Percentiles rank a stretch among this genome's conserved stretches.
These are phyloP conservation scores for Rhynchophorus ferrugineus DNA, from an alignment of 1,140 invertebrate genomes.

Conservation along the genomic window DNA sequence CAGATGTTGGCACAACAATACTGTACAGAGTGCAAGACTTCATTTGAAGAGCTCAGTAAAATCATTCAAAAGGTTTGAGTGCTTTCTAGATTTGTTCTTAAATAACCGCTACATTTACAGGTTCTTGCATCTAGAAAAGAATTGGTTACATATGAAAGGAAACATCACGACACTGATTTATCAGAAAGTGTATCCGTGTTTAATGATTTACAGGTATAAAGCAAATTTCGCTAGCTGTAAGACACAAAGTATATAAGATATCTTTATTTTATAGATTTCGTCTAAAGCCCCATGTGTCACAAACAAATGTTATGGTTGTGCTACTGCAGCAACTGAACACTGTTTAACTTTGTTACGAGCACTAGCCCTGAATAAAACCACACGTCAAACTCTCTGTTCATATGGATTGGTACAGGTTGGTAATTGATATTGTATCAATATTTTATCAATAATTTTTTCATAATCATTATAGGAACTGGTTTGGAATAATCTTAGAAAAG, in stretches of 20 bases:
- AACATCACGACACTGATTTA: slow-evolving; percentile 52
- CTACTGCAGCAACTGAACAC: slow-evolving; percentile 81
- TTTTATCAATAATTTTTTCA: neutral
- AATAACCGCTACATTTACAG: neutral
- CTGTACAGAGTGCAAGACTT: slow-evolving; percentile 87
- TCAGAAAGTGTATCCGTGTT: slow-evolving; percentile 28
- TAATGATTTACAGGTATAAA: slow-evolving; percentile 16
- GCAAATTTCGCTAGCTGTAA: neutral
- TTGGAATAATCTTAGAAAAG: slow-evolving; percentile 79
- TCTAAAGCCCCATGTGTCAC: slow-evolving; percentile 11
- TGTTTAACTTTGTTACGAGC: slow-evolving; percentile 87
- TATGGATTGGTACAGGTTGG: slow-evolving; percentile 80
- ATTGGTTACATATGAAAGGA: slow-evolving; percentile 85
- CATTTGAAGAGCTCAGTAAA: slow-evolving; percentile 94
- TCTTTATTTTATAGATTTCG: slow-evolving; percentile 8
- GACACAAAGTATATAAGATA: neutral
- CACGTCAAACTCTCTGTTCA: slow-evolving; percentile 71
- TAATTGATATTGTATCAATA: neutral
- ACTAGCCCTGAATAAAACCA: slow-evolving; percentile 74
- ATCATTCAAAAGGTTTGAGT: slow-evolving; percentile 73
- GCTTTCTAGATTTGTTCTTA: neutral
- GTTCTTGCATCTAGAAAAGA: slow-evolving; percentile 55
- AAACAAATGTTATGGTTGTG: slow-evolving; percentile 71
- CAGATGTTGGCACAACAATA: slow-evolving; percentile 86
- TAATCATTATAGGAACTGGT: slow-evolving; percentile 47